Base-by-base conservation (phyloP, 2,113 vertebrate species). In the Rhea pennata region DNA sequence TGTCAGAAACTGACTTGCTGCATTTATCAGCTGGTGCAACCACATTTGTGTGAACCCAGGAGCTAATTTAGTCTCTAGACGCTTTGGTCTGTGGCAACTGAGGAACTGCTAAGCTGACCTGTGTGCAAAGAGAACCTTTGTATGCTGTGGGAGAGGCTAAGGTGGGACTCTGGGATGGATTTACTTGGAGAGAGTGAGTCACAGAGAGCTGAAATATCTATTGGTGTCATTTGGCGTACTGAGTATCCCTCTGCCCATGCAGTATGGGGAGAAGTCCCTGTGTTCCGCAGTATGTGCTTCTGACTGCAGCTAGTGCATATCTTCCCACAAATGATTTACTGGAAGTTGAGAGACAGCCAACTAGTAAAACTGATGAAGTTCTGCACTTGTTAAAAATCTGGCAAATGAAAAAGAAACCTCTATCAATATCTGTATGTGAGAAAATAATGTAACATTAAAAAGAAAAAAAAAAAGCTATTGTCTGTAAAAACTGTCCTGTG, bases 291-390 rank as follows among this genome's bases (percentile, higher is more conserved):
- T 9, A 29, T 46, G 42, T 46, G 65, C 29, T 42, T 90, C 67
- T 85, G 58, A 59, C 36, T 77, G 36, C 59, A 88, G 69, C 59
- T 54, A 66, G 22, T 54, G 31, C 26, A 4, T 10, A 15, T 54
- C 70, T 79, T 87, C 53, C 44, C 44, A 87, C 33, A 15, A 70
- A 74, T 73, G 67, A 91, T 91, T 91, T 93, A 84, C 59, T 89
- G 58, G n/a, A 96, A 92, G 33, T 5, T 22, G 48, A 59, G 62
- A 78, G 48, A 40, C 48, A 53, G 23, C 3, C 74, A 89, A n/a
- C 31, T 26, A 65, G 61, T 65, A 84, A 87, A 92, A 79, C 13
- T n/a, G 74, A 33, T 70, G 40, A 39, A 77, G 62, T 84, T 81
- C 67, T 72, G 46, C 61, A 78, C 10, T 53, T 82, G 67, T 70